These are phyloP conservation scores for Poeciliopsis infans DNA, from an alignment of 2,797 vertebrate genomes.

Conservation along the genomic window DNA sequence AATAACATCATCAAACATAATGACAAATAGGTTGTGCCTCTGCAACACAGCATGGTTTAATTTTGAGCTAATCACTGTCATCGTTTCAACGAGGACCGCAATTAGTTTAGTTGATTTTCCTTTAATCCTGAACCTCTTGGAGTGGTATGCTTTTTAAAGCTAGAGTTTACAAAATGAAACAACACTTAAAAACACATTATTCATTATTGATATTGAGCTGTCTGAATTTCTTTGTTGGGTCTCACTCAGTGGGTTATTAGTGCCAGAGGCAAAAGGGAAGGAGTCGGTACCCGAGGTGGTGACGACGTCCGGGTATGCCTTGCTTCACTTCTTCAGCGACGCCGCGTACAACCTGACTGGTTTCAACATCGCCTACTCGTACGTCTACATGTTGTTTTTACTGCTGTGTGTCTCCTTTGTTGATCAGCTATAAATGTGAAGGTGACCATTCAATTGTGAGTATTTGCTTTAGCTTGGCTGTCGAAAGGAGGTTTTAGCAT, in stretches of 20 bases:
- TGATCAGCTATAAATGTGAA: not conserved
- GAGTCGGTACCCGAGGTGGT: conserved; percentile 91
- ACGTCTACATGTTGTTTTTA: not conserved
- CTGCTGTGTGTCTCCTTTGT: not conserved
- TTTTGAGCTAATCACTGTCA: not conserved
- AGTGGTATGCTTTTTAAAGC: conserved; percentile 7
- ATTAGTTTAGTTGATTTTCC: not conserved
- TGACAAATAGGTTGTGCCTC: not conserved
- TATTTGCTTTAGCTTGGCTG: not conserved
- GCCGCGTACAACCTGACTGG: conserved; percentile 97
- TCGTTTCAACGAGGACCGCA: not conserved
- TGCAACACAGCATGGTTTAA: not conserved
- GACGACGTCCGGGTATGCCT: conserved; percentile 87
- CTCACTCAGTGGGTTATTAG: conserved; percentile 86
- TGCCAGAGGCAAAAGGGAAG: conserved; percentile 87
- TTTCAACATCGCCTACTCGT: conserved; percentile 92
- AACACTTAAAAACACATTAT: conserved; percentile 13
- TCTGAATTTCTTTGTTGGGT: not conserved
- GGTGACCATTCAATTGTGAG: too few species aligned
- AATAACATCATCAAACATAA: not conserved
- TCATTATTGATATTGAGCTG: not conserved
- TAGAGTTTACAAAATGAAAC: conserved; percentile 9
- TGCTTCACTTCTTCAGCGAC: conserved; percentile 97
- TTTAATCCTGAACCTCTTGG: not conserved
- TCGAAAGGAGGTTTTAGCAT: not conserved